These are phyloP conservation scores for Deilephila elpenor DNA, from an alignment of 2,888 invertebrate species.

Conservation along the genomic window DNA sequence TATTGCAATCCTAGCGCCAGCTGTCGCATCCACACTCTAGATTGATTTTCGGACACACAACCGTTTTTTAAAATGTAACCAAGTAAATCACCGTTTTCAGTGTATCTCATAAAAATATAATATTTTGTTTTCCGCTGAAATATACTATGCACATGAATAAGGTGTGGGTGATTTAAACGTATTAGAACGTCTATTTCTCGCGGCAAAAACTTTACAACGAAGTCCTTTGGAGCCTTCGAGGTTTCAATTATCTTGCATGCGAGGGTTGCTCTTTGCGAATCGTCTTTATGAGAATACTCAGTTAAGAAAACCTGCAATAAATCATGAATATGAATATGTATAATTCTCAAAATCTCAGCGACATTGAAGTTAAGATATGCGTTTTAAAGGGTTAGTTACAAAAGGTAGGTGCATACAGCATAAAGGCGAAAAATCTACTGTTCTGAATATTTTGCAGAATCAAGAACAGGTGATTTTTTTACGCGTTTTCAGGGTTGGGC, in stretches of 20 bases:
- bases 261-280: constrained; percentile 63
- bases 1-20: constrained; percentile 89
- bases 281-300: constrained; percentile 66
- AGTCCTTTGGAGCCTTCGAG: constrained; percentile 89
- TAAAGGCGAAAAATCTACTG: too few relatives aligned
- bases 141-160: constrained; percentile 91
- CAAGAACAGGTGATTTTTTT: too few relatives aligned
- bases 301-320: constrained; percentile 72
- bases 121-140: constrained; percentile 89
- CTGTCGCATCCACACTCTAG: constrained; percentile 89
- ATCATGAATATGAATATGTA: background rate
- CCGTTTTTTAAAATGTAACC: constrained; percentile 89
- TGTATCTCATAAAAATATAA: constrained; percentile 91
- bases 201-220: constrained; percentile 91
- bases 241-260: constrained; percentile 92
- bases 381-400: background rate
- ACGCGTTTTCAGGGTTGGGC: too few relatives aligned
- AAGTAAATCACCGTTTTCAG: constrained; percentile 91
- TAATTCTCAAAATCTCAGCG: background rate
- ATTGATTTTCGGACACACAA: constrained; percentile 87
- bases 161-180: constrained; percentile 90
- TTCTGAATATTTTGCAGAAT: too few relatives aligned
- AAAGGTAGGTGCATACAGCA: too few relatives aligned
- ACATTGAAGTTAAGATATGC: background rate
- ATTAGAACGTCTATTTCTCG: constrained; percentile 92